Conservation (phyloP, 2,113 vertebrate genomes). For the Chaetodon auriga region DNA sequence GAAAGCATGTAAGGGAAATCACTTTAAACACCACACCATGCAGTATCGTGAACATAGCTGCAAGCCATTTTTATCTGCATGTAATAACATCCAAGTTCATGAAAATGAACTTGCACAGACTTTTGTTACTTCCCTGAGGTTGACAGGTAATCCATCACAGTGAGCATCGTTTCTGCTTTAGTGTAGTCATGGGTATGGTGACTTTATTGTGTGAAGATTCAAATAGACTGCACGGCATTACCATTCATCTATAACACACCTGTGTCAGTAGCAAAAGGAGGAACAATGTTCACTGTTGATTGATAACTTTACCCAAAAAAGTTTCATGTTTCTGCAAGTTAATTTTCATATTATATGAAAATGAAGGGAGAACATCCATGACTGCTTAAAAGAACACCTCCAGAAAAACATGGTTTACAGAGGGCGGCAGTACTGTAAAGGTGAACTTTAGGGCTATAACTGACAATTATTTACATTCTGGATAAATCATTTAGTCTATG, state of each 20-base stretch:
- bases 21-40: neutral
- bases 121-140: neutral
- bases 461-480: neutral
- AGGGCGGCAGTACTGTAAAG: neutral
- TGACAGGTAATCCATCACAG: neutral
- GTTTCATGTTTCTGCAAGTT: slow-evolving; percentile 10
- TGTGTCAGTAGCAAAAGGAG: slow-evolving; percentile 48
- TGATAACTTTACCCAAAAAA: slow-evolving; percentile 8
- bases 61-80: neutral
- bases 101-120: neutral
- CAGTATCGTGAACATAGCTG: neutral
- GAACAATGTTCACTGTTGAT: neutral
- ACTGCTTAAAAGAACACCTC: neutral
- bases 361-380: slow-evolving; percentile 2
- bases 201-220: slow-evolving; percentile 22
- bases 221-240: neutral
- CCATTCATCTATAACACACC: neutral
- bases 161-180: neutral
- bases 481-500: neutral
- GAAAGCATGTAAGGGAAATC: slow-evolving; percentile 94
- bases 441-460: neutral
- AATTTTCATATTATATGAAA: slow-evolving; percentile 43
- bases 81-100: neutral
- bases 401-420: neutral
- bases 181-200: neutral